Conservation (phyloP, 2,797 vertebrate genomes). For the Gobionotothen gibberifrons region DNA sequence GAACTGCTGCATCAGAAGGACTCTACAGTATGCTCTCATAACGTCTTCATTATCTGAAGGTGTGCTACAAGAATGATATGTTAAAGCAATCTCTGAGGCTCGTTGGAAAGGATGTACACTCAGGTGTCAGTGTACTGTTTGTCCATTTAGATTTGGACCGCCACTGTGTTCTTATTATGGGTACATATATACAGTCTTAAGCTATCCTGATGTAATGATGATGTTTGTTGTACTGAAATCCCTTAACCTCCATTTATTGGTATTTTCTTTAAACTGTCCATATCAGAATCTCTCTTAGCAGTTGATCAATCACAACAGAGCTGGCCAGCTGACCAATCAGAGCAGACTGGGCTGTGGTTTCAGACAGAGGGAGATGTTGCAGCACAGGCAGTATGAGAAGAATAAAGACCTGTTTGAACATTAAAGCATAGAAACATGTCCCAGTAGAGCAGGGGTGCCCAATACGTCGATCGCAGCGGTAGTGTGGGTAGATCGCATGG, state of each 20-base stretch:
- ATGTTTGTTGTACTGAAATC: constrained; percentile 4
- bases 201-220: constrained; percentile 4
- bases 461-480: no score
- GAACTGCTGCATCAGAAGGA: constrained; percentile 52
- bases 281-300: no score
- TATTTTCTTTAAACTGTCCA: neutral
- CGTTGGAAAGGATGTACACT: constrained; percentile 2
- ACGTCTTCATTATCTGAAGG: constrained; percentile 54
- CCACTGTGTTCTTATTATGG: constrained; percentile 26
- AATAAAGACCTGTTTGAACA: no score
- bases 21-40: constrained; percentile 28
- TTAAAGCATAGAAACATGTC: no score
- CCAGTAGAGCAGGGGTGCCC: no score
- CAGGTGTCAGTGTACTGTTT: neutral
- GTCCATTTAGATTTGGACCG: constrained; percentile 15
- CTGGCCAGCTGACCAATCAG: no score
- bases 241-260: neutral
- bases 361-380: no score
- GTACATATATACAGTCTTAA: constrained; percentile 34
- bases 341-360: no score
- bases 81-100: constrained; percentile 12
- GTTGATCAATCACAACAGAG: no score
- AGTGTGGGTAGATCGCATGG: no score
- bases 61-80: constrained; percentile 23
- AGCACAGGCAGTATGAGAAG: no score